phyloP scores from a whole-genome alignment of 2,888 invertebrate genomes.

The Galeopsomyia nigrocyanea region DNA sequence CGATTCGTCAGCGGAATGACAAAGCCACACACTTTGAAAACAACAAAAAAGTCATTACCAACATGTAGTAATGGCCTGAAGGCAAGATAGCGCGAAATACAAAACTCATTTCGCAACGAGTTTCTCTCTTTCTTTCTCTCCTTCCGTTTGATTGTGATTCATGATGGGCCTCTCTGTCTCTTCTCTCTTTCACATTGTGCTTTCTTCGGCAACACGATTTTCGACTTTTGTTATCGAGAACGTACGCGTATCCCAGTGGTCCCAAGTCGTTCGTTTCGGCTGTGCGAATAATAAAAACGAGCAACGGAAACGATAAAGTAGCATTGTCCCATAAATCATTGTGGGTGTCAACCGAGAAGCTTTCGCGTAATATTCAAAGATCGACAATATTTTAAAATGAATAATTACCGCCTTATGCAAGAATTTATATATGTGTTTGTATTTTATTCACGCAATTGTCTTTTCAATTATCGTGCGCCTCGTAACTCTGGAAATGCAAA shows the following conservation, averaged over 20 bases:
- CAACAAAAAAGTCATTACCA: too few relatives aligned
- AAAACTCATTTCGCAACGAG: slow-evolving; percentile 43
- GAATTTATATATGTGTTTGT: too few relatives aligned
- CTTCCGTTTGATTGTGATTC: slow-evolving; percentile 45
- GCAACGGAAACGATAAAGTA: slow-evolving; percentile 21
- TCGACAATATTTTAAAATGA: too few relatives aligned
- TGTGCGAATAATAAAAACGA: neutral
- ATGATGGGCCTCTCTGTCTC: slow-evolving; percentile 17
- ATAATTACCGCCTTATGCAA: too few relatives aligned
- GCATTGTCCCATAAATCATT: slow-evolving; percentile 27
- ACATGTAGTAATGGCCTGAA: neutral
- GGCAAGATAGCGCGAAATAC: slow-evolving; percentile 2
- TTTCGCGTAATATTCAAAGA: neutral
- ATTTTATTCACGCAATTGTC: too few relatives aligned
- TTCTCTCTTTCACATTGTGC: slow-evolving; percentile 17
- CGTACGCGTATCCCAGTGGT: neutral
- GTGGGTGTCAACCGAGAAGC: neutral
- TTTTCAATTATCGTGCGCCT: too few relatives aligned
- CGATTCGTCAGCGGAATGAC: too few relatives aligned
- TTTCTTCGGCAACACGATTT: slow-evolving; percentile 47
- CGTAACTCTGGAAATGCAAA: too few relatives aligned
- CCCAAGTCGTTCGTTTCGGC: slow-evolving; percentile 10
- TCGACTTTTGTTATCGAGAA: slow-evolving; percentile 45
- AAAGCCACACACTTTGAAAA: too few relatives aligned
- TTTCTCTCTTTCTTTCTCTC: slow-evolving; percentile 38